Base-by-base conservation (phyloP, 2,888 invertebrate genomes). In the Koerneria pararmatus region DNA sequence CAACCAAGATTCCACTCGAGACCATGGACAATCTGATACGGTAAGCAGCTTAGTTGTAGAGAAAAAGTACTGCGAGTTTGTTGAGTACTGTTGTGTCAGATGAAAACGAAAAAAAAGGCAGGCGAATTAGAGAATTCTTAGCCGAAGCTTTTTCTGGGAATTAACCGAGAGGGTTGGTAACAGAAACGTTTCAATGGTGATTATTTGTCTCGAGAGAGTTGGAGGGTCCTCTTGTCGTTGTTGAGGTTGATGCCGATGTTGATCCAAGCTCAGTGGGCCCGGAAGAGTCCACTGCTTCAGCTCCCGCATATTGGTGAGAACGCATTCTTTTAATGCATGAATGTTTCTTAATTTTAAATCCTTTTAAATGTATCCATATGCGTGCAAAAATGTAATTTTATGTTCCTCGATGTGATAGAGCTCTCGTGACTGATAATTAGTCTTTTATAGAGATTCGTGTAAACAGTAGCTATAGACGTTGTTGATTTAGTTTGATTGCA, bases 251-350 rank as follows among this genome's bases (percentile, higher is more conserved):
- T 91, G 67, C 95, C 95, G 41, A 94, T 97, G 92, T 89, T 95
- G 67, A 92, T 97, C 2, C 98, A 99, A 87, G 97, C 90, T 0
- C 86, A 95, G 67, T 95, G 95, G 93, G 94, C 95, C 80, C 91
- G 89, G 84, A 93, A 93, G 84, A 93, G 92, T 71, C 92, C 95
- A 0, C 86, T 99, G 32, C 87, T 97, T 19, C 98, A 98, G 85
- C 79, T 87, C 63, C 87, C 87, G 1, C 86, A 87, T 73, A 80
- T 87, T 54, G 77, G 80, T n/a, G 85, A 85, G 29, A 85, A 85
- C 58, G 85, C 85, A 78, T 78, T 87, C 58, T 90, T 91, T 83
- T 90, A 91, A 85, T 93, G 92, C 80, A 90, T 92, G 79, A 93
- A 92, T 85, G 88, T 88, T 15, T 2, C 62, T 31, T 58, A 19